Evolutionary conservation across 2,797 vertebrate species (phyloP), one percentile per base, ranked within the genome.

Genomic region (Lepilemur ruficaudatus): DNA sequence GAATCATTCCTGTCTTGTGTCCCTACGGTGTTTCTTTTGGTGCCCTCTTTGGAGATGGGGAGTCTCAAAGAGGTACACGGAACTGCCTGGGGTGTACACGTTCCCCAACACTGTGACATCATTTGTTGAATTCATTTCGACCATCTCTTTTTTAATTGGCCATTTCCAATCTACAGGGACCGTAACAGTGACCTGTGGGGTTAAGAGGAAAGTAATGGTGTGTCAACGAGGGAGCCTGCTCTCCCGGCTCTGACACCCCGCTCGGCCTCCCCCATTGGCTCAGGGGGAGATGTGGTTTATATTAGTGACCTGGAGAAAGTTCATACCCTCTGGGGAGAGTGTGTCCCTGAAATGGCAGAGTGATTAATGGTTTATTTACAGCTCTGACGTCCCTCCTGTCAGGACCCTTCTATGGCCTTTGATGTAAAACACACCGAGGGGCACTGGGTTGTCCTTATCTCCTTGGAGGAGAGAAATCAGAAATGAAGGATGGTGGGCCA

Each of bases 361-460:
- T 99, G 99, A 99, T 99, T 98, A 99, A 99, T 99, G 99, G 98
- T 99, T 99, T 99, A 98, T 99, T 99, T 99, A 99, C 98, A 98
- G 97, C 98, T 97, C 97, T 98, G 98, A 98, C 98, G 98, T 98
- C 98, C 98, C 98, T 98, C 96, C 98, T 99, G 99, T 99, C 98
- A 99, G 98, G 98, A 98, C 97, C 98, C 98, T 98, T 97, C 98
- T 98, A 97, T 95, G 96, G 98, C 96, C 99, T 99, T 99, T 99
- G 99, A 99, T 99, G 98, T 99, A 98, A 99, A 99, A 98, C 99
- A 99, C 97, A 98, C 99, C 95, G 48, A 98, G 98, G 98, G 98
- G 98, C 98, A 97, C 97, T 97, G 86, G 96, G 98, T 98, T 95
- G 41, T 98, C 98, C 98, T 98, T 98, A 98, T 99, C 98, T 98